Percentiles rank a stretch among this genome's conserved stretches.
Conservation (phyloP, 2,888 invertebrate species). For the Cephus pygmeus region DNA sequence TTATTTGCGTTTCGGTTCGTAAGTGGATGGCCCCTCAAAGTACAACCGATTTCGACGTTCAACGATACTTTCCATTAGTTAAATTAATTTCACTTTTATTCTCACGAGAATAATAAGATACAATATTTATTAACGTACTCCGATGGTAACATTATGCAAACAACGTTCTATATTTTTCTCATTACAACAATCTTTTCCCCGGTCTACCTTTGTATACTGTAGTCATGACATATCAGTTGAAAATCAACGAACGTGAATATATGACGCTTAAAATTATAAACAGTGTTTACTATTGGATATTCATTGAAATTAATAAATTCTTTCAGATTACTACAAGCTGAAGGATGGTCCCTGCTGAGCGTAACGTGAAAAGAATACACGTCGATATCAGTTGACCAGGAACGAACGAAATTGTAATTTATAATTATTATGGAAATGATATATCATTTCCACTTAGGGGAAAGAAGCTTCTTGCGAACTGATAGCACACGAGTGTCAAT, state of each 20-base stretch:
- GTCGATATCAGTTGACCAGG: background rate
- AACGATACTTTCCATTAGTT: no score
- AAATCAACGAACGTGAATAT: background rate
- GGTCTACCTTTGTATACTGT: background rate
- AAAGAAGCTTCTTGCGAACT: no score
- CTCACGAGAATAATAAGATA: background rate
- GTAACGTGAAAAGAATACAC: background rate
- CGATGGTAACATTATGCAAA: no score
- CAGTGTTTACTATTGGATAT: no score
- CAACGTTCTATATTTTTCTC: background rate
- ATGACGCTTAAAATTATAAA: no score
- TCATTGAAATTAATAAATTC: background rate
- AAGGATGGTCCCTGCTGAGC: conserved; percentile 49
- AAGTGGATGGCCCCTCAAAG: no score
- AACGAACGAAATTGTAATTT: background rate
- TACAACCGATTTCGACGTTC: no score
- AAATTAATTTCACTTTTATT: background rate
- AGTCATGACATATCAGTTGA: no score
- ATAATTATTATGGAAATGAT: background rate
- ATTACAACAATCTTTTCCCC: background rate
- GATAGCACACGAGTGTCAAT: no score
- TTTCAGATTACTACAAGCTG: conserved; percentile 56
- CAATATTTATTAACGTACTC: background rate
- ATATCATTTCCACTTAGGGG: no score
- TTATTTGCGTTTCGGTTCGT: no score